A percentile compares a stretch with the other conserved stretches of the same genome.
Conservation (phyloP, 2,797 vertebrate species). For the Eospalax fontanierii region DNA sequence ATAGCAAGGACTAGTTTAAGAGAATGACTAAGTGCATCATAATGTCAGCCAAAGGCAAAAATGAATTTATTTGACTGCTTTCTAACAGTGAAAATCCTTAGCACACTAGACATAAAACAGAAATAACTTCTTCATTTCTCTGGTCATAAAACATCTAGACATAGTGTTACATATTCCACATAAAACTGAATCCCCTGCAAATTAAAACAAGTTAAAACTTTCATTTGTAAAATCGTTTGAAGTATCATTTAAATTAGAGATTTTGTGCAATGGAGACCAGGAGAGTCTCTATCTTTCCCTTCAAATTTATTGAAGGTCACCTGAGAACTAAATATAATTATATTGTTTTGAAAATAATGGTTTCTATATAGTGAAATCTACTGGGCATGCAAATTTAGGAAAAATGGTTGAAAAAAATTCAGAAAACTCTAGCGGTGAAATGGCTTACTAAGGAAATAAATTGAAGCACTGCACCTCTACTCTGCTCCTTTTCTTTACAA, state of each 20-base stretch:
- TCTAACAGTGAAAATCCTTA: conserved; percentile 1
- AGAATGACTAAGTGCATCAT: neutral
- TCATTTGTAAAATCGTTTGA: conserved; percentile 13
- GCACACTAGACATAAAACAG: neutral
- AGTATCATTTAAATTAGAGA: conserved; percentile 21
- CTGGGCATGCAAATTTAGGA: neutral
- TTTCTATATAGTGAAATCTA: neutral
- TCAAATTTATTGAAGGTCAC: conserved; percentile 9
- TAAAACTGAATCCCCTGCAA: conserved; percentile 24
- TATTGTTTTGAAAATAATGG: conserved; percentile 16
- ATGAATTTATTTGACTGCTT: conserved; percentile 53
- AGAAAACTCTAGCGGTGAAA: neutral
- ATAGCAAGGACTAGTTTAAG: neutral
- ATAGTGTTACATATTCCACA: neutral
- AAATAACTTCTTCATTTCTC: conserved; percentile 39
- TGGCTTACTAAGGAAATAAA: neutral
- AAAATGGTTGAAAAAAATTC: neutral
- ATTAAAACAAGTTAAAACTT: neutral
- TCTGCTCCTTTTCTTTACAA: neutral
- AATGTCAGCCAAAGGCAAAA: neutral
- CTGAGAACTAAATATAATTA: neutral
- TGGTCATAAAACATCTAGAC: neutral
- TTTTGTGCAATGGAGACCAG: neutral
- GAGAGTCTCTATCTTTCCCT: neutral
- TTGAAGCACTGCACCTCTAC: neutral